These are phyloP conservation scores for Torymus aiolomorphi DNA, from an alignment of 2,888 invertebrate genomes.

Conservation along the genomic window DNA sequence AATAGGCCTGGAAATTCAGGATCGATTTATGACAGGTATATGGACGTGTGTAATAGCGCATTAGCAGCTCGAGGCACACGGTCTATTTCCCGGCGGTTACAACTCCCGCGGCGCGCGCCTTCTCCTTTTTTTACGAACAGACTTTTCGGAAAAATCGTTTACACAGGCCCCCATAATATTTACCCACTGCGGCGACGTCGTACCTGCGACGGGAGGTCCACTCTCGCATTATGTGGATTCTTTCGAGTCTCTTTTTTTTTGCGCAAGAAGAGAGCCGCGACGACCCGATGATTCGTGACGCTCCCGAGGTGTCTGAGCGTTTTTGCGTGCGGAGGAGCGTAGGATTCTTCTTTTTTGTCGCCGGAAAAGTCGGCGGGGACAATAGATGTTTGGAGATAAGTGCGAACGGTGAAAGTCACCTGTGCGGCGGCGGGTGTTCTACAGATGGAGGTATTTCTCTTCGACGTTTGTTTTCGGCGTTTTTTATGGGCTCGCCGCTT, in stretches of 20 bases:
- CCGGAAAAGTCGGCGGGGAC: constrained; percentile 31
- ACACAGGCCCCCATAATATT: constrained; percentile 42
- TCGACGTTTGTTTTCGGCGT: constrained; percentile 14
- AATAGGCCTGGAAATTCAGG: too few relatives aligned
- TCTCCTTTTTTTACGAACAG: not conserved
- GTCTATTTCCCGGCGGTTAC: constrained; percentile 22
- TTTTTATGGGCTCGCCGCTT: not conserved
- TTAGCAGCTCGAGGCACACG: not conserved
- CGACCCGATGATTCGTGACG: constrained; percentile 20
- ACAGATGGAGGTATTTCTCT: constrained; percentile 21
- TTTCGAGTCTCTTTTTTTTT: constrained; percentile 24
- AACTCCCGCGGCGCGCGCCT: not conserved
- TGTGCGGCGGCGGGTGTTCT: constrained; percentile 35
- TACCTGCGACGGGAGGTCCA: constrained; percentile 26
- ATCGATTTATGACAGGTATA: too few relatives aligned
- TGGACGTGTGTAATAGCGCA: too few relatives aligned
- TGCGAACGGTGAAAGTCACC: constrained; percentile 50
- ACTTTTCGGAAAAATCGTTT: constrained; percentile 23
- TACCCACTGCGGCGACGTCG: constrained; percentile 38
- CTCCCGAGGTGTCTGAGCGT: not conserved
- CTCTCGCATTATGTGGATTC: not conserved
- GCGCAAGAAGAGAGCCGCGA: not conserved
- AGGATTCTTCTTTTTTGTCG: constrained; percentile 2
- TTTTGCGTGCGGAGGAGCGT: constrained; percentile 30
- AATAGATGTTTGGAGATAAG: constrained; percentile 44